Base-by-base conservation (phyloP, 92 coral and sea anemone genomes). In the Metridium senile region DNA sequence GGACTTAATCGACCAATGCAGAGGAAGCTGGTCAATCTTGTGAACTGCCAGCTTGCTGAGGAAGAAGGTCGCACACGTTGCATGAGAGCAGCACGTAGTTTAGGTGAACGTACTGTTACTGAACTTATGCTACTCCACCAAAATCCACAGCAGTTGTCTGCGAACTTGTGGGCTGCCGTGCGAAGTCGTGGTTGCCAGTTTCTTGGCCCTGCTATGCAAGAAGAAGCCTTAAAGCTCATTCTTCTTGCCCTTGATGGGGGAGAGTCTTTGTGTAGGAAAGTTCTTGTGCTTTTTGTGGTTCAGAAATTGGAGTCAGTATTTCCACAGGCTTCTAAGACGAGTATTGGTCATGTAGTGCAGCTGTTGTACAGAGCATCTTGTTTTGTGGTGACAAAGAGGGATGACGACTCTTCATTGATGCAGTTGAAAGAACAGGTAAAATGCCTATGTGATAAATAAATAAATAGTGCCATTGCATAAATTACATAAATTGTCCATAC, bases 181-280 rank as follows among this genome's bases (percentile, higher is more conserved):
- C 92, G 99, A 11, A 88, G 83, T 51, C 99, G 99, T 62, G 99
- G 99, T 28, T 96, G 99, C 66, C 99, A 96, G 84, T 96, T 96
- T 87, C 95, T 96, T 22, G 99, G 99, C 28, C 99, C 99, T 63
- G 97, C 97, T 46, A 96, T 96, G 99, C 99, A 96, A 69, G 99
- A 96, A 58, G 99, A 96, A 47, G 99, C 99, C 11, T 83, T 96
- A 33, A 90, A 92, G 54, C 89, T 80, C 63, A 96, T 96, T 43
- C 74, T 96, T 82, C 80, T 96, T 72, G 96, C 99, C 22, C 80
- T 96, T 1, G 99, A 96, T 27, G 99, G 96, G 33, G 99, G 99
- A 1, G 99, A 96, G 54, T 89, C 99, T 31, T 68, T 96, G 71
- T 96, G 97, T 43, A 90, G 99, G 75, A 96, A 96, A 73, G 99